These are phyloP conservation scores for Engystomops pustulosus DNA, from an alignment of 2,113 vertebrate species.

Conservation along the genomic window DNA sequence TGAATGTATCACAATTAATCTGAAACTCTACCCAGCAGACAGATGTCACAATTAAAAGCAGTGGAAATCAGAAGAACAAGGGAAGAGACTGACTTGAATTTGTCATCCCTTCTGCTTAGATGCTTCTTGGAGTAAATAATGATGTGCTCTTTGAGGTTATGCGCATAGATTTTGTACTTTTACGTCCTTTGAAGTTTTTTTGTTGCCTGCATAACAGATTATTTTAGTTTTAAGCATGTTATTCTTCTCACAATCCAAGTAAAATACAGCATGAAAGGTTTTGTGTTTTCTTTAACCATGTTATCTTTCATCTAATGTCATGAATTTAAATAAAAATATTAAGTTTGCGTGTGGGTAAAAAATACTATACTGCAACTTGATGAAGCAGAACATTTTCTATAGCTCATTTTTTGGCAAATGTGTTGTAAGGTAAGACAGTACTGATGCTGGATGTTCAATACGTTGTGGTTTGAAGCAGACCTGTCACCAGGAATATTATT, in stretches of 20 bases:
- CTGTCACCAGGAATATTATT: too few relatives aligned
- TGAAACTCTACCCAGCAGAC: conserved; percentile 20
- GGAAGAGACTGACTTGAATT: conserved; percentile 23
- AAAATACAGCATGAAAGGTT: conserved; percentile 30
- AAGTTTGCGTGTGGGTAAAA: conserved; percentile 21
- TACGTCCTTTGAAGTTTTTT: conserved; percentile 43
- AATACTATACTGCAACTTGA: not conserved
- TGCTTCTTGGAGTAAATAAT: conserved; percentile 25
- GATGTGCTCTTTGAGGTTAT: conserved; percentile 28
- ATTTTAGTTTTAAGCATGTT: conserved; percentile 28
- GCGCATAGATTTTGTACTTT: conserved; percentile 31
- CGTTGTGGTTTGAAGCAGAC: too few relatives aligned
- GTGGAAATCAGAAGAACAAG: conserved; percentile 37
- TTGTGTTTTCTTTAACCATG: conserved; percentile 35
- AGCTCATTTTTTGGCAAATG: not conserved
- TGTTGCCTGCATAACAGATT: conserved; percentile 14
- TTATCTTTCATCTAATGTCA: conserved; percentile 45
- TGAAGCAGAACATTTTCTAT: not conserved
- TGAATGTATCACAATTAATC: conserved; percentile 21
- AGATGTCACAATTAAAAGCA: conserved; percentile 41
- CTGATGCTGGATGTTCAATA: too few relatives aligned
- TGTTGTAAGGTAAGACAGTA: too few relatives aligned
- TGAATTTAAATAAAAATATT: conserved; percentile 21
- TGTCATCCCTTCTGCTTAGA: conserved; percentile 22
- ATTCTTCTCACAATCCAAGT: conserved; percentile 21